Base-by-base conservation (phyloP, 1,140 invertebrate species). In the Nixonia krombeini region DNA sequence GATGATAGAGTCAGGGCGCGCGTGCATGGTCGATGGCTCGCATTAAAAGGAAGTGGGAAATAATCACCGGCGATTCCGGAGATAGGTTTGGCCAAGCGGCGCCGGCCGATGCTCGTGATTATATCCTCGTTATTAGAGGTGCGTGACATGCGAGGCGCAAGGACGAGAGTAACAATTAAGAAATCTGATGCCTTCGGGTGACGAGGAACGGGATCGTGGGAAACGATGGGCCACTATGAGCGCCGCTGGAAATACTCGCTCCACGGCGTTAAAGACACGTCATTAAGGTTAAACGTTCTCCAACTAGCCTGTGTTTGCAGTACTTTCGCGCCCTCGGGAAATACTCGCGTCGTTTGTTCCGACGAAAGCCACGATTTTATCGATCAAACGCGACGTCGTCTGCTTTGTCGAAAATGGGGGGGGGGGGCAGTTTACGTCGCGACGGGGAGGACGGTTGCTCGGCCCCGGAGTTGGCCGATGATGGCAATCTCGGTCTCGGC, bases 181-280 rank as follows among this genome's bases (percentile, higher is more conserved):
- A 81, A 73, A 74, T 78, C 73, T 37, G 40, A 42, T 45, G 55
- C 50, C 67, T 40, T 29, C 44, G 76, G 78, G 81, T 72, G 79
- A 79, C 72, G 70, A 73, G 73, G 78, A 70, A 71, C 25, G 50
- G 63, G 68, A 77, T 57, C 73, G 69, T 73, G 70, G 75, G 67
- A 73, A 80, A 72, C 68, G 63, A 53, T 64, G 64, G 67, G 59
- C 66, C 72, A 69, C 56, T 72, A 44, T 37, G 52, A 40, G 31
- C 31, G 33, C 62, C 44, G 63, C 68, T 56, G 44, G 38, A 61
- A 70, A 63, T 61, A 70, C 74, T 71, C 72, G 64, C 68, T 75
- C 68, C 74, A 74, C 73, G 72, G 83, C 78, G 76, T 84, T 84
- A 83, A 83, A 84, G 79, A 82, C 80, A 79, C 80, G 78, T 83